Conservation (phyloP, 2,797 vertebrate genomes). For the Pantherophis vulpinus region DNA sequence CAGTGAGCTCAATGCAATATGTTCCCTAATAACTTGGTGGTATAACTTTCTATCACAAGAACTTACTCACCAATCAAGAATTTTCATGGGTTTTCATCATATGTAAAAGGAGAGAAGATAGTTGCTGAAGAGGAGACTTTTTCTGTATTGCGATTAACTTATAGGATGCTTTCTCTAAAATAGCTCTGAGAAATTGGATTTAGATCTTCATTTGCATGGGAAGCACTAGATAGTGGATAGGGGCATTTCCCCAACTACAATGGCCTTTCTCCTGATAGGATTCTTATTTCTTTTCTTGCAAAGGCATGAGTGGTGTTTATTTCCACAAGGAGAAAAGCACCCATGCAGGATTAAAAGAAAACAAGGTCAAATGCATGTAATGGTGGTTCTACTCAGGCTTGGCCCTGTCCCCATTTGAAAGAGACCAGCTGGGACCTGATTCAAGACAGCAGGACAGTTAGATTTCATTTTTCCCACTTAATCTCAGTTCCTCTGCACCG, state of each 20-base stretch:
- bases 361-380: neutral
- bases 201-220: neutral
- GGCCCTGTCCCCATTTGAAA: neutral
- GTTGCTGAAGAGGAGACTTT: neutral
- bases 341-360: neutral
- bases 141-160: neutral
- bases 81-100: neutral
- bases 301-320: neutral
- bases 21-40: neutral
- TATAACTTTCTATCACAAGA: neutral
- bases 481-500: neutral
- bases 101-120: neutral
- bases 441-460: neutral
- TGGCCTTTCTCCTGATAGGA: neutral
- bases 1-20: neutral
- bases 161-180: neutral
- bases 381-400: neutral
- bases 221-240: neutral
- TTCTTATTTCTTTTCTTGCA: neutral
- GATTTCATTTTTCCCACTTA: neutral
- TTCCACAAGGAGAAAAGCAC: neutral
- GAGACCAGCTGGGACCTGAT: neutral
- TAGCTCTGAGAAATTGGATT: neutral
- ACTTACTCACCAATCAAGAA: neutral
- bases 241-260: neutral